These are phyloP conservation scores for Leucophenga montana DNA, from an alignment of 2,888 invertebrate species.

Conservation along the genomic window DNA sequence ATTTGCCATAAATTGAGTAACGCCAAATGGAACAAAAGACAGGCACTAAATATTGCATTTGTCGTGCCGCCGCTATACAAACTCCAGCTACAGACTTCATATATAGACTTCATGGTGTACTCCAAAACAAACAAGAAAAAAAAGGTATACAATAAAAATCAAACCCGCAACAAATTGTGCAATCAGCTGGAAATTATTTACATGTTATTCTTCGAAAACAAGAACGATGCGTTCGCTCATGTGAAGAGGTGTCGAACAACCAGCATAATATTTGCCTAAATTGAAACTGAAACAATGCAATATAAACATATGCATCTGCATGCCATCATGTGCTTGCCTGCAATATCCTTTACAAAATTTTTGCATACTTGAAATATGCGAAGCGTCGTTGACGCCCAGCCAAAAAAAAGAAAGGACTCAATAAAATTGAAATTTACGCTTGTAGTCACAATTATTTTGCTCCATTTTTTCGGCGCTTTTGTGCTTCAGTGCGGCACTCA, in stretches of 20 bases:
- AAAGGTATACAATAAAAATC: conserved; percentile 61
- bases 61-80: not conserved
- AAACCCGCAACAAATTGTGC: conserved; percentile 65
- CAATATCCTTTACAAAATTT: not conserved
- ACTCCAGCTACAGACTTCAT: not conserved
- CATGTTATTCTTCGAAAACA: conserved; percentile 60
- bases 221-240: too few species aligned
- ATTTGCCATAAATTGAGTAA: conserved; percentile 64
- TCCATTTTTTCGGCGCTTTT: conserved; percentile 26
- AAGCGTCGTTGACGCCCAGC: not conserved
- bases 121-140: not conserved
- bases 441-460: conserved; percentile 1
- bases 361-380: conserved; percentile 7
- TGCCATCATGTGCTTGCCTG: not conserved
- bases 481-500: conserved; percentile 49
- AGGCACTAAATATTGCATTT: not conserved
- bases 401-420: conserved; percentile 10
- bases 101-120: not conserved
- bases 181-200: conserved; percentile 68
- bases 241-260: too few species aligned
- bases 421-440: conserved; percentile 26
- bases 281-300: conserved; percentile 24
- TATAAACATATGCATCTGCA: conserved; percentile 43
- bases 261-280: conserved; percentile 7
- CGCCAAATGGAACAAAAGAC: conserved; percentile 31